Evolutionary conservation across 2,797 vertebrate species (phyloP).

Genomic region (Todus mexicanus): DNA sequence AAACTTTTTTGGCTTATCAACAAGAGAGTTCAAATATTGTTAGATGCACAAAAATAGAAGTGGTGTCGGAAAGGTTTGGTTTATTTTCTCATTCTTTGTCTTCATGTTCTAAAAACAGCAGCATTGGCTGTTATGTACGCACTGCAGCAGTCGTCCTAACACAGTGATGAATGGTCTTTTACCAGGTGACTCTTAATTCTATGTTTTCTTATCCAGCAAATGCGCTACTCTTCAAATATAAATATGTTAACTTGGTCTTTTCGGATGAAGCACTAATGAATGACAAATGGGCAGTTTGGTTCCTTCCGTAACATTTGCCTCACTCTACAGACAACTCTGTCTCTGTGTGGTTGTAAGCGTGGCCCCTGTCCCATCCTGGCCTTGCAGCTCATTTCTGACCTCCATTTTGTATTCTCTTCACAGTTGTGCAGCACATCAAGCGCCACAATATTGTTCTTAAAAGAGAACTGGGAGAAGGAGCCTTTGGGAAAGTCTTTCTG

Average conservation of each 20-base stretch:
- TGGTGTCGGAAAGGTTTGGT: not conserved
- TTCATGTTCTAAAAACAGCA: not conserved
- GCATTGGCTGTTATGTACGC: not conserved
- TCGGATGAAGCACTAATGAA: not conserved
- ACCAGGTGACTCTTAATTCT: not conserved
- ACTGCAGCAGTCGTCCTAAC: not conserved
- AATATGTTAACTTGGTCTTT: not conserved
- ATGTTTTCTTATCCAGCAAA: not conserved
- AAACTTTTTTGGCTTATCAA: not conserved
- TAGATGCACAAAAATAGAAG: not conserved
- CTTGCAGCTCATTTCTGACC: slow-evolving; percentile 5
- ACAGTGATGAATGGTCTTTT: not conserved
- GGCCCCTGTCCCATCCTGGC: not conserved
- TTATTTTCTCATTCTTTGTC: not conserved
- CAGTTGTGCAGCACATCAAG: slow-evolving; percentile 98
- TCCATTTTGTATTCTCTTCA: slow-evolving; percentile 60
- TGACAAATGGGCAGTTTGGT: not conserved
- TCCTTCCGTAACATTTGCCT: not conserved
- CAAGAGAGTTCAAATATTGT: not conserved
- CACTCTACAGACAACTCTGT: not conserved
- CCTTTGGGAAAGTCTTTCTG: slow-evolving; percentile 97
- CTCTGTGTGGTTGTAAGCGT: not conserved
- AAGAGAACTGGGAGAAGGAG: slow-evolving; percentile 95
- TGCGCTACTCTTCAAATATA: not conserved
- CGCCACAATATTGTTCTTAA: slow-evolving; percentile 97